Evolutionary conservation across 1,140 invertebrate genomes (phyloP), one percentile per base, ranked within the genome.

Genomic region (Drosophila paulistorum): DNA sequence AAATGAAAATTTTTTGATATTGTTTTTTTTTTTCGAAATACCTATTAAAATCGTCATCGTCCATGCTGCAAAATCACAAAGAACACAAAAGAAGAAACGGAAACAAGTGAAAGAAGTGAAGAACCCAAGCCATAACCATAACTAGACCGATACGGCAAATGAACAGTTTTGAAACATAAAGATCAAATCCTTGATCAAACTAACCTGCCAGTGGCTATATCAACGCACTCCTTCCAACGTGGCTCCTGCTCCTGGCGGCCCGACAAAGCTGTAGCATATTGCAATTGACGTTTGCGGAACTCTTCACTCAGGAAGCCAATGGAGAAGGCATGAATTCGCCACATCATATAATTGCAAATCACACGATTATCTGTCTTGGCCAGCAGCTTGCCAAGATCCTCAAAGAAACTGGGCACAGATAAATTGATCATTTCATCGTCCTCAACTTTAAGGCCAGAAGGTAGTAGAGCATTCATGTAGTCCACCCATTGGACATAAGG

Each of bases 181-280:
- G 6, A 30, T 30, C 30, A 30, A 30, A 6, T 7, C 30, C 6
- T 30, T 7, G 30, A 30, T 30, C 30, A 30, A 30, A 74, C 90
- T 76, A 91, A 95, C 95, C 95, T 96, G 75, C 94, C 94, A 54
- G 95, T 94, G 23, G 95, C 94, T 4, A 95, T 94, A 73, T 96
- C 95, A 10, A 96, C 94, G 79, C 97, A 97, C 79, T 97, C 96
- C 92, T 97, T 97, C 97, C 97, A 98, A n/a, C 97, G 93, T 1
- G 96, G 94, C 81, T 96, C 95, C 33, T 95, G 90, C 75, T 96
- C 95, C 0, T 94, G 95, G 75, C 95, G 95, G 0, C 97, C 97
- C 20, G 95, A 96, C 0, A 97, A 87, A 1, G 94, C 95, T 0
- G 95, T 96, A 13, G 94, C 94, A 89, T 96, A 97, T 39, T 95